Conservation (phyloP, 2,113 vertebrate species). For the Hippocampus mohnikei region DNA sequence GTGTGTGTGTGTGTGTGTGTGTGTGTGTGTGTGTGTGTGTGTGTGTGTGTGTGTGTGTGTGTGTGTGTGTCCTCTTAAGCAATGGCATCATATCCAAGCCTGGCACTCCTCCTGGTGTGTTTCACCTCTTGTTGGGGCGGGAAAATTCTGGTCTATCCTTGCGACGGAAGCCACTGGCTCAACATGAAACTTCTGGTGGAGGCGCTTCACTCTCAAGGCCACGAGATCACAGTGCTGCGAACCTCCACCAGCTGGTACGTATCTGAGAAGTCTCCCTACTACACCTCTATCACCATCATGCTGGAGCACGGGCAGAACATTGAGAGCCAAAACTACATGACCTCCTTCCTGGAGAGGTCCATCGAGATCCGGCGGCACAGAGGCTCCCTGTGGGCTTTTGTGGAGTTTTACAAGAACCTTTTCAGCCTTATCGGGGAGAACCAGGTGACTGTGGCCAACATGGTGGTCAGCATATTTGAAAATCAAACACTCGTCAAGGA, state of each 20-base stretch:
- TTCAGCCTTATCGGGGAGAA: constrained; percentile 16
- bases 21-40: background rate
- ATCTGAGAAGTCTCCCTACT: constrained; percentile 42
- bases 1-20: constrained; percentile 1
- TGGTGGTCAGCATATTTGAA: constrained; percentile 46
- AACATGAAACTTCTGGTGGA: constrained; percentile 59
- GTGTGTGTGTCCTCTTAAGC: constrained; percentile 20
- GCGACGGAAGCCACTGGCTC: constrained; percentile 60
- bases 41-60: background rate
- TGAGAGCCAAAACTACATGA: constrained; percentile 50
- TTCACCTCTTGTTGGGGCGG: constrained; percentile 27
- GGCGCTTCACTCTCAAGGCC: constrained; percentile 38
- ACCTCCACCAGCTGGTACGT: constrained; percentile 55
- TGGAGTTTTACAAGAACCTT: constrained; percentile 35
- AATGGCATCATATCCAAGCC: constrained; percentile 33
- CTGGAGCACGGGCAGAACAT: constrained; percentile 33
- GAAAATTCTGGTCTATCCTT: constrained; percentile 48
- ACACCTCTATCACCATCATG: constrained; percentile 50
- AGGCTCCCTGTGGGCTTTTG: constrained; percentile 30
- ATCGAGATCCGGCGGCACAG: constrained; percentile 16
- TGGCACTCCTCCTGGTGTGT: constrained; percentile 19
- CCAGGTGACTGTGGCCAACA: constrained; percentile 12
- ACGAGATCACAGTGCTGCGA: constrained; percentile 44
- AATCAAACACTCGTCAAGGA: constrained; percentile 39
- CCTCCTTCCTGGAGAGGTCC: constrained; percentile 30